These are phyloP conservation scores for Sterrhoptilus dennistouni DNA, from an alignment of 2,113 vertebrate species.

Conservation along the genomic window DNA sequence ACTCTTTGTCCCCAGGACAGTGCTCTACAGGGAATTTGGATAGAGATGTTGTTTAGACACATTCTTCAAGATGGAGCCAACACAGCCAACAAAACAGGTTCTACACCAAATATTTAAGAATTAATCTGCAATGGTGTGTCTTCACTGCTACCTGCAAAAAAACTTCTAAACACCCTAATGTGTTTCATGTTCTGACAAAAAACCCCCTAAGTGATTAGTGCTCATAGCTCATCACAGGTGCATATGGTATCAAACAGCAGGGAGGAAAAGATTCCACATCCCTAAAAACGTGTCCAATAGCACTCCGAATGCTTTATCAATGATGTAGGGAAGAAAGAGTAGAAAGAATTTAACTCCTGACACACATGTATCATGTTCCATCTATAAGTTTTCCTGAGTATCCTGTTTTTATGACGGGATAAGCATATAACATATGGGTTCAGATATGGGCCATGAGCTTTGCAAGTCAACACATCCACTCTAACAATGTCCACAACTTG, in stretches of 20 bases:
- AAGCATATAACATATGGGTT: neutral
- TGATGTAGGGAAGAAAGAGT: neutral
- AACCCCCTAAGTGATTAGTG: neutral
- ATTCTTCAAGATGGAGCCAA: neutral
- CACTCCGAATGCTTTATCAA: neutral
- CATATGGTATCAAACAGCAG: neutral
- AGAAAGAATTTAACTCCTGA: neutral
- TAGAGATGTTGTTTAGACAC: neutral
- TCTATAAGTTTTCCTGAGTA: conserved; percentile 38
- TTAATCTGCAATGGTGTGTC: neutral
- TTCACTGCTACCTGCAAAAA: neutral
- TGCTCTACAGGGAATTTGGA: neutral
- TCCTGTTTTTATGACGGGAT: neutral
- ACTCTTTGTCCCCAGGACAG: neutral
- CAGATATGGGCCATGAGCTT: neutral
- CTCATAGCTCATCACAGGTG: neutral
- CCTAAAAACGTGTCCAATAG: neutral
- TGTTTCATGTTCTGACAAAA: neutral
- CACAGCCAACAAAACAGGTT: neutral
- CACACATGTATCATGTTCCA: neutral
- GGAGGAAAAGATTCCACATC: neutral
- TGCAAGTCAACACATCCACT: neutral
- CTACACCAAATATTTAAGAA: neutral
- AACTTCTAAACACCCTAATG: neutral
- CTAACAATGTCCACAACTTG: neutral